These are phyloP conservation scores for Menidia beryllina DNA, from an alignment of 2,113 vertebrate genomes.

Conservation along the genomic window DNA sequence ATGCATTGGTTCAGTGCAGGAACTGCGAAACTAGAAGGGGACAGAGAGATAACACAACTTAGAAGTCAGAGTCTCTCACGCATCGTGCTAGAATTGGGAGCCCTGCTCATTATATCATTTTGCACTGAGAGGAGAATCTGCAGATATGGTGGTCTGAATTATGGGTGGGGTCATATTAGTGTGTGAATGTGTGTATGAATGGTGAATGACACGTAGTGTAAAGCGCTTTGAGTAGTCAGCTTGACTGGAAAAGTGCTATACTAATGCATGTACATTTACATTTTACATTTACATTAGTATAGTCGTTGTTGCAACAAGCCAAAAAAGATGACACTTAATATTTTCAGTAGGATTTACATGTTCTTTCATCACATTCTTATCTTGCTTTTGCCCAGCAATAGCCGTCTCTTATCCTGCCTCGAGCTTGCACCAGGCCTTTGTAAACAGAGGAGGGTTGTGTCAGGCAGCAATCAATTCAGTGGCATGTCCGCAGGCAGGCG, in stretches of 20 bases:
- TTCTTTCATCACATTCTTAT: background rate
- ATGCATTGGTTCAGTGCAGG: background rate
- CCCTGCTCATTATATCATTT: background rate
- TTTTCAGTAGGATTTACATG: background rate
- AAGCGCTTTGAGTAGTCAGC: too few species aligned
- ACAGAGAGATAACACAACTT: background rate
- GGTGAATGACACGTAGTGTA: too few species aligned
- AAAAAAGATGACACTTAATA: background rate
- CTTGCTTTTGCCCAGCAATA: background rate
- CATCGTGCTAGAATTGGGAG: background rate
- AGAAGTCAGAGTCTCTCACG: background rate
- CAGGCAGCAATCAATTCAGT: slow-evolving; percentile 64
- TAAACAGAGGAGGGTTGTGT: slow-evolving; percentile 25
- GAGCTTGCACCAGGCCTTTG: slow-evolving; percentile 10
- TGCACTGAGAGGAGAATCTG: background rate
- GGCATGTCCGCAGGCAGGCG: slow-evolving; percentile 53
- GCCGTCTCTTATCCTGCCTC: slow-evolving; percentile 10
- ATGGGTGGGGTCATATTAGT: background rate
- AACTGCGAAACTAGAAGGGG: background rate
- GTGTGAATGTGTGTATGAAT: too few species aligned
- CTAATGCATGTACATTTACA: too few species aligned
- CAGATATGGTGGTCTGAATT: background rate
- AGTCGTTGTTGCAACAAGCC: too few species aligned
- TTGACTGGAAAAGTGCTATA: too few species aligned
- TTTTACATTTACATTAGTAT: too few species aligned